These are phyloP conservation scores for Chymomyza procnemis DNA, from an alignment of 2,888 invertebrate species.

Conservation along the genomic window DNA sequence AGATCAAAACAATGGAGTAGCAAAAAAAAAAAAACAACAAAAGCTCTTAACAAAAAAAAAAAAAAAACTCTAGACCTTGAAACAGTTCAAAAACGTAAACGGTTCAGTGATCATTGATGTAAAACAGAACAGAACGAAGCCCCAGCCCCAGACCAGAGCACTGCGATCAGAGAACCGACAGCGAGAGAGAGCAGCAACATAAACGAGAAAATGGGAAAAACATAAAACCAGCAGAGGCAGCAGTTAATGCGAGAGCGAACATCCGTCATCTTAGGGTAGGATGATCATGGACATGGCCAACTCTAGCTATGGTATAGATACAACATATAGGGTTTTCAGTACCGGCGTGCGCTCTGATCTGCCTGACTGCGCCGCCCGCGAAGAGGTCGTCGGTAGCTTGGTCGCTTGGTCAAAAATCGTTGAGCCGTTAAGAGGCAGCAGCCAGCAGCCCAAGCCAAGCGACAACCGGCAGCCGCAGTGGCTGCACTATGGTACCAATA, in stretches of 20 bases:
- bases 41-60: neutral
- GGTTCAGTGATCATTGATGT: conserved; percentile 78
- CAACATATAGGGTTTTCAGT: neutral
- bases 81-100: conserved; percentile 79
- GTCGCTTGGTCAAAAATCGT: conserved; percentile 71
- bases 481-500: neutral
- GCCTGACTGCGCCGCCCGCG: conserved; percentile 63
- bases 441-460: conserved; percentile 26
- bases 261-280: conserved; percentile 60
- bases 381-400: conserved; percentile 42
- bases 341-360: conserved; percentile 71
- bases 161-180: neutral
- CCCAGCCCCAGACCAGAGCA: neutral
- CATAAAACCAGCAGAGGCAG: neutral
- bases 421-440: conserved; percentile 62
- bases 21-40: neutral
- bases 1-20: conserved; percentile 7
- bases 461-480: conserved; percentile 1
- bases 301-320: neutral
- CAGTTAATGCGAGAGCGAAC: conserved; percentile 32
- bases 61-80: conserved; percentile 74
- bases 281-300: neutral
- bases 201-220: neutral
- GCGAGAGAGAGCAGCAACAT: neutral
- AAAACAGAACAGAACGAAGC: conserved; percentile 43